Evolutionary conservation across 2,888 invertebrate genomes (phyloP), one percentile per base, ranked within the genome.

Genomic region (Hemistola chrysoprasaria): DNA sequence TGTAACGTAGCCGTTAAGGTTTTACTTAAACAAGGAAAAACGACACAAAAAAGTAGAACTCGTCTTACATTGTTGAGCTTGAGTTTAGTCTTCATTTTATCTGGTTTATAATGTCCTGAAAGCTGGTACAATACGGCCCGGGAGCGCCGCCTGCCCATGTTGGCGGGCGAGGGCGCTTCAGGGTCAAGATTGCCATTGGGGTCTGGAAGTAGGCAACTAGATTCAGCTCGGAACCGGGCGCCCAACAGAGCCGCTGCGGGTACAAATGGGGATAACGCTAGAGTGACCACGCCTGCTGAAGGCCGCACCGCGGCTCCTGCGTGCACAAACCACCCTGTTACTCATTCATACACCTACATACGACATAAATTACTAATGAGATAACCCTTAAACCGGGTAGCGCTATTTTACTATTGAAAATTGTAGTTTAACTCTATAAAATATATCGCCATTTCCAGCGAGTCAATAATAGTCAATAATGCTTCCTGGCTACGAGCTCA

Each of bases 121-220:
- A 98, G 92, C 90, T 98, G 98, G 90, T 98, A 98, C 51, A 98
- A 93, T 44, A 98, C 98, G 26, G 98, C 98, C 72, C 98, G 92
- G 76, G 97, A 97, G 68, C 98, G 92, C 70, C 98, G 91, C 59
- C 98, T 90, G 62, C 96, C 97, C 90, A 97, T 97, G 90, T 97
- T 97, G 68, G 95, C 93, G 63, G 95, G 94, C 59, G 95, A 95
- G 47, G 94, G 93, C 62, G 93, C 93, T 87, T 94, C 94, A 25
- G 93, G 92, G 79, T 95, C 95, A 85, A 95, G 93, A 74, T 93
- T 92, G 90, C 94, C 95, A 85, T 95, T 95, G 63, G 93, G 92
- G 92, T 95, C 94, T 93, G 92, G 91, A 91, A 94, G 91, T 91
- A 93, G 92, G 90, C 92, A 93, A 90, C 92, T 92, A 92, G 93